Conservation (phyloP, 2,113 vertebrate species). For the Glaucomys volans region DNA sequence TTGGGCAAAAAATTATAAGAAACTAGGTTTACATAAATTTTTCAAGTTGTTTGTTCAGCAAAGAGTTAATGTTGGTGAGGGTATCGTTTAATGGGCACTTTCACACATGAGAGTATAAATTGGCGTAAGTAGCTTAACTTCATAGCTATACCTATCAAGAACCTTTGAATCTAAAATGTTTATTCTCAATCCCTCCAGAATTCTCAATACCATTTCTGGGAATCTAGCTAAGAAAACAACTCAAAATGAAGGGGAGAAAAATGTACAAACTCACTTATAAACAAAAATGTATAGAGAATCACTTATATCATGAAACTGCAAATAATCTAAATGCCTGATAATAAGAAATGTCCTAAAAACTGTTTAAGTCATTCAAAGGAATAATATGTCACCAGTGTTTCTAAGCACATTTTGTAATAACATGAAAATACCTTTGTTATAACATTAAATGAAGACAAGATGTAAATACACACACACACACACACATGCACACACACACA, state of each 20-base stretch:
- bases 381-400: conserved; percentile 30
- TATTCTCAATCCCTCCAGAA: background rate
- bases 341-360: background rate
- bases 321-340: background rate
- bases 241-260: background rate
- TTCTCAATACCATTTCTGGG: background rate
- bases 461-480: too few relatives aligned
- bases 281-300: background rate
- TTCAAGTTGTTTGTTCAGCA: background rate
- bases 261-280: background rate
- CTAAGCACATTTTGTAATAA: background rate
- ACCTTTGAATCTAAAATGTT: conserved; percentile 43
- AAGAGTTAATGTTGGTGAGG: background rate
- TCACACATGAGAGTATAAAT: background rate
- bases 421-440: conserved; percentile 12
- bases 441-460: conserved; percentile 29
- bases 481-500: too few relatives aligned
- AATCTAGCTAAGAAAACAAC: conserved; percentile 28
- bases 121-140: background rate
- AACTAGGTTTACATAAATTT: conserved; percentile 11
- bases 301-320: background rate
- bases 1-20: conserved; percentile 18
- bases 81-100: background rate
- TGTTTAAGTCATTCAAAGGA: conserved; percentile 13
- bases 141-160: background rate